phyloP scores from a whole-genome alignment of 2,888 invertebrate genomes.

The Leptinotarsa peninsularis region DNA sequence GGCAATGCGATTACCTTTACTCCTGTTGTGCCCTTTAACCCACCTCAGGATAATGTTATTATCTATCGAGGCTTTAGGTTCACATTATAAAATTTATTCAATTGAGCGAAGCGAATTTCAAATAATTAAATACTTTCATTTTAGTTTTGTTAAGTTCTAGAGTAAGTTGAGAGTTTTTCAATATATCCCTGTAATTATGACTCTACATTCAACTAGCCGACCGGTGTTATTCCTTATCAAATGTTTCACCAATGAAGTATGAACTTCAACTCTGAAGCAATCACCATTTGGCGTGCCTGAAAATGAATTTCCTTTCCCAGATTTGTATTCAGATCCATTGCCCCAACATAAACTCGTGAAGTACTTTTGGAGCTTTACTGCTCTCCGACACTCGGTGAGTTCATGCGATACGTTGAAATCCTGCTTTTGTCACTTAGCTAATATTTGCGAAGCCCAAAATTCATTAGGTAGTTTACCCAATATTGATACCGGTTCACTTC shows the following conservation, averaged over 20 bases:
- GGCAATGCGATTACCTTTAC: too few relatives aligned
- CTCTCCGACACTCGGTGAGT: not conserved
- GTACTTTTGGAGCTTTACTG: not conserved
- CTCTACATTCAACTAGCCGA: too few relatives aligned
- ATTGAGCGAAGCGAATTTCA: too few relatives aligned
- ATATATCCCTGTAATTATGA: too few relatives aligned
- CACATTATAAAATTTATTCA: too few relatives aligned
- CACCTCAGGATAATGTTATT: too few relatives aligned
- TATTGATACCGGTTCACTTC: conserved; percentile 1
- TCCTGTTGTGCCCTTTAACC: too few relatives aligned
- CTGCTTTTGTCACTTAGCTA: not conserved
- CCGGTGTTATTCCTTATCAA: too few relatives aligned
- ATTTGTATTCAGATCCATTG: conserved; percentile 19
- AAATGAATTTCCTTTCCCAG: not conserved
- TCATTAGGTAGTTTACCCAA: conserved; percentile 2
- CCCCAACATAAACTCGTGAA: not conserved
- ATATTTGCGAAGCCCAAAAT: conserved; percentile 5
- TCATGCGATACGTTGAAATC: not conserved
- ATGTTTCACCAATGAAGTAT: not conserved
- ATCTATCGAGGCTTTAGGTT: too few relatives aligned
- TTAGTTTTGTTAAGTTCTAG: too few relatives aligned
- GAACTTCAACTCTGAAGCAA: not conserved
- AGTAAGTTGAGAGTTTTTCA: too few relatives aligned
- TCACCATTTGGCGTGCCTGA: not conserved
- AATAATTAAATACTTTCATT: too few relatives aligned